Base-by-base conservation (phyloP, 1,140 invertebrate genomes). In the Thaumetopoea pityocampa region DNA sequence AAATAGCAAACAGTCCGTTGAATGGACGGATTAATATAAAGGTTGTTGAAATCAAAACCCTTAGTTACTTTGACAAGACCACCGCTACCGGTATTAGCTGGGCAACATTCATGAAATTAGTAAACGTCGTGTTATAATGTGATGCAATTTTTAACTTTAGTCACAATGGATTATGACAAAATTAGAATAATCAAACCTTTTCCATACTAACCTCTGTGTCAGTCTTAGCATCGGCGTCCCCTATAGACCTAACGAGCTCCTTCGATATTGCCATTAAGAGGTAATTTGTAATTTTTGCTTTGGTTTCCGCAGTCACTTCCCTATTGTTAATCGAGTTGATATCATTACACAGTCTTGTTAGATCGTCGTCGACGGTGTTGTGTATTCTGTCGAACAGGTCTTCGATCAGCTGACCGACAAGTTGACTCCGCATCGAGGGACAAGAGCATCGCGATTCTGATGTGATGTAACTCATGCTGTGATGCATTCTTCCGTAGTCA, bases 251-350 rank as follows among this genome's bases (percentile, higher is more conserved):
- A 34, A 84, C 78, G 27, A 84, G 68, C 45, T 84, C 80, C 59
- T 84, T 84, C 8, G 80, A 84, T 54, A 84, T 84, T 42, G 76
- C 80, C 77, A 81, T 81, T 51, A 84, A 57, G 41, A 84, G 71
- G 59, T 84, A 84, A 72, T 84, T 84, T 11, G 73, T 80, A 32
- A 84, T 81, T 66, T 84, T 84, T 23, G 80, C 62, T 71, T 80
- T 81, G 50, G 71, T 67, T 55, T 84, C 77, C 26, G 55, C 56
- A 27, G 57, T 72, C 9, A 79, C 59, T 45, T 81, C 69, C 18
- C 36, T 53, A 15, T 67, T 66, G 24, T 64, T 61, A 4, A 49
- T 48, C n/a, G 67, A 59, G 4, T 54, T 56, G 16, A 84, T 73
- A 4, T 84, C 77, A 11, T 66, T 67, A 28, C 77, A 81, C 26